Conservation (phyloP, 2,888 invertebrate genomes). For the Hecatera dysodea region DNA sequence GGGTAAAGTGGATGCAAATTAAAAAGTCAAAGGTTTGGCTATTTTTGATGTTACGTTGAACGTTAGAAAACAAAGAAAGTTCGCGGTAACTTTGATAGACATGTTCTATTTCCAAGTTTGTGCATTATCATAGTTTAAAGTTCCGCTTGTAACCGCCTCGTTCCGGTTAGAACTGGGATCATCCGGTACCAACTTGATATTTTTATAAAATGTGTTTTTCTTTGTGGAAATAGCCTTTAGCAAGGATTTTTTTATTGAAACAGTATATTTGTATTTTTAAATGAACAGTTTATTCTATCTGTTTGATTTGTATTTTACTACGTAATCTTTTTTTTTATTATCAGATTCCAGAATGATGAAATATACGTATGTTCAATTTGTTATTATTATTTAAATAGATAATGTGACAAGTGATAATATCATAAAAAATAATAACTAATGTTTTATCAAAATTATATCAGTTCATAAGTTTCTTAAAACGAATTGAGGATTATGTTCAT, state of each 20-base stretch:
- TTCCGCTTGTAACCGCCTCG: constrained; percentile 48
- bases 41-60: constrained; percentile 54
- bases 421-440: no score
- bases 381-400: no score
- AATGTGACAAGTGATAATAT: no score
- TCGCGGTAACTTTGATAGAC: constrained; percentile 60
- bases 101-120: constrained; percentile 59
- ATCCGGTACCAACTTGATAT: constrained; percentile 7
- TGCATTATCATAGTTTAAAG: constrained; percentile 50
- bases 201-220: constrained; percentile 2
- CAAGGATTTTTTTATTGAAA: neutral
- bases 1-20: neutral
- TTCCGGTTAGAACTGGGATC: constrained; percentile 28
- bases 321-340: no score
- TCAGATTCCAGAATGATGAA: no score
- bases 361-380: no score
- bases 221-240: neutral
- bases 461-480: no score
- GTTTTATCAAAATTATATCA: no score
- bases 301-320: neutral
- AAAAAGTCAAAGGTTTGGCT: constrained; percentile 29
- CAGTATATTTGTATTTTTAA: neutral
- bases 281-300: neutral
- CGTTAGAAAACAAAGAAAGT: constrained; percentile 59
- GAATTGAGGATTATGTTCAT: no score